Conservation (phyloP, 2,797 vertebrate species). For the Cyclura pinguis region DNA sequence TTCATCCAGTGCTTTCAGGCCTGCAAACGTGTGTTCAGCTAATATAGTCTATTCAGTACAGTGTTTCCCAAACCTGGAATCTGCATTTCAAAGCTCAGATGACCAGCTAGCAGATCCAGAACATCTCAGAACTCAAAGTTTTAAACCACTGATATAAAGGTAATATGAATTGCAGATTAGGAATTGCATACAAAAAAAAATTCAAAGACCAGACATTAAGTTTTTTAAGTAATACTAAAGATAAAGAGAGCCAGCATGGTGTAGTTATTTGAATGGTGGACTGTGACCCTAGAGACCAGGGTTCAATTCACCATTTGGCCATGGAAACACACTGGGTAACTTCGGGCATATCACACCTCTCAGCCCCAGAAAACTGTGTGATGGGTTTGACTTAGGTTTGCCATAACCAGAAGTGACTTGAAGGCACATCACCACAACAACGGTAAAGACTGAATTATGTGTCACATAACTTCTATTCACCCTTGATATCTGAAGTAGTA, state of each 20-base stretch:
- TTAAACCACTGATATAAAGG: background rate
- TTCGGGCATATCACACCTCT: no score
- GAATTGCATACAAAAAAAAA: background rate
- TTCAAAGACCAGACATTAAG: background rate
- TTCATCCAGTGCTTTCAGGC: background rate
- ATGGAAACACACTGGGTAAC: no score
- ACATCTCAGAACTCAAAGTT: background rate
- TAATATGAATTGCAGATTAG: background rate
- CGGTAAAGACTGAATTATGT: background rate
- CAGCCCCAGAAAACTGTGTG: no score
- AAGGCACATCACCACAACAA: no score
- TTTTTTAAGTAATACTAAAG: background rate
- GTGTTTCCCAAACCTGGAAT: no score
- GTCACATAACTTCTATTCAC: background rate
- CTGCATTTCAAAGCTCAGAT: background rate
- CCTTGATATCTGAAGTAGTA: conserved; percentile 2
- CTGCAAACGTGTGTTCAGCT: background rate
- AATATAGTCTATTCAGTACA: background rate
- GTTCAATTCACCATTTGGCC: no score
- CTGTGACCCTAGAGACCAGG: no score
- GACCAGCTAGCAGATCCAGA: background rate
- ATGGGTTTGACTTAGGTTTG: no score
- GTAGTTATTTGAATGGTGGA: no score
- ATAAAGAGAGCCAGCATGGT: background rate
- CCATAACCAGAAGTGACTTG: no score